Percentiles rank a stretch among this genome's conserved stretches.
phyloP scores from a whole-genome alignment of 2,888 invertebrate genomes.

The Leucophenga montana region DNA sequence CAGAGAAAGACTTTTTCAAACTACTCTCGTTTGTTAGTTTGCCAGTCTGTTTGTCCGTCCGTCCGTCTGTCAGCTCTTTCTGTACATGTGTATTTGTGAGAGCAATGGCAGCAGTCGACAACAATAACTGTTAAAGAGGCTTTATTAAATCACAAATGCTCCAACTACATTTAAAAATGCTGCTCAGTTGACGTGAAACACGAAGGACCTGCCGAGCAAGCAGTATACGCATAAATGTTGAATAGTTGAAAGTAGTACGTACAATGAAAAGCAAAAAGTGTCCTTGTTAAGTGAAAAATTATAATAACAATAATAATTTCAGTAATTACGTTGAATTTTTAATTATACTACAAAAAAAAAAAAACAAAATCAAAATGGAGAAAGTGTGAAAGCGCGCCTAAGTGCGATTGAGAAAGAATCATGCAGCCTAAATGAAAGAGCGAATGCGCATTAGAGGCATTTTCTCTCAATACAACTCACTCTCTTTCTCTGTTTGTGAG shows the following conservation, averaged over 20 bases:
- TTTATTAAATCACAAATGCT: slow-evolving; percentile 7
- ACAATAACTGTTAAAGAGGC: slow-evolving; percentile 11
- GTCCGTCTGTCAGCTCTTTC: not conserved
- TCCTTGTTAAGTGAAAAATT: slow-evolving; percentile 48
- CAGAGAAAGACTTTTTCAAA: too few species aligned
- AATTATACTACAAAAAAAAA: too few species aligned
- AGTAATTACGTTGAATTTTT: slow-evolving; percentile 33
- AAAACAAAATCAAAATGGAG: slow-evolving; percentile 27
- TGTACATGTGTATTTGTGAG: not conserved
- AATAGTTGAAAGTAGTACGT: too few species aligned
- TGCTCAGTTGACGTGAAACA: not conserved
- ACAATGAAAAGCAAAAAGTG: slow-evolving; percentile 26
- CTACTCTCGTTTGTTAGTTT: not conserved
- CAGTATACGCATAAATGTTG: slow-evolving; percentile 14
- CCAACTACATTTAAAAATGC: not conserved
- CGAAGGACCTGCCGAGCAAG: slow-evolving; percentile 15
- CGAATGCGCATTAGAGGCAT: too few species aligned
- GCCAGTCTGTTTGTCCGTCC: not conserved
- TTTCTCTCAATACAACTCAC: too few species aligned
- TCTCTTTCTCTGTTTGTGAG: too few species aligned
- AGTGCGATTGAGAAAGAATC: too few species aligned
- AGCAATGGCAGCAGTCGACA: not conserved
- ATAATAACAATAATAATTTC: slow-evolving; percentile 33
- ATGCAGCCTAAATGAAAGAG: too few species aligned
- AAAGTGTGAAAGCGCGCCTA: not conserved